These are phyloP conservation scores for Apteryx mantelli DNA, from an alignment of 2,113 vertebrate genomes.

Conservation along the genomic window DNA sequence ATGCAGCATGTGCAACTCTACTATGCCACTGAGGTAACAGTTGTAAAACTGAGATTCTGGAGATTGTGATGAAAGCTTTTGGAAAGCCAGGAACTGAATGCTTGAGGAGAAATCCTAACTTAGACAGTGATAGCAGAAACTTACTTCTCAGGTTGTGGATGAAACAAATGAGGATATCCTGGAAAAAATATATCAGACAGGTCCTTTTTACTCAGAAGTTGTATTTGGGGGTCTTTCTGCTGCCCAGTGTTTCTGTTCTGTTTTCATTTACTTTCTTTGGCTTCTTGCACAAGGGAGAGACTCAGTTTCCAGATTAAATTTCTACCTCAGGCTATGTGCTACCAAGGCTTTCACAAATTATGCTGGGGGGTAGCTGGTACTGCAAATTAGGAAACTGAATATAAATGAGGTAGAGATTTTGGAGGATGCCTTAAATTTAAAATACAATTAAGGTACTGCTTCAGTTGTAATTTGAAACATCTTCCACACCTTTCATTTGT, in stretches of 20 bases:
- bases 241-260: background rate
- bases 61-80: background rate
- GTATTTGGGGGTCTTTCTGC: background rate
- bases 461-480: background rate
- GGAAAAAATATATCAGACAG: background rate
- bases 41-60: background rate
- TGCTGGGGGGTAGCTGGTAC: background rate
- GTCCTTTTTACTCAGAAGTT: background rate
- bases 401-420: background rate
- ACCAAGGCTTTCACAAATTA: background rate
- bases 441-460: background rate
- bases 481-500: background rate
- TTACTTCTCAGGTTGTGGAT: background rate
- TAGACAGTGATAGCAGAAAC: background rate
- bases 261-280: background rate
- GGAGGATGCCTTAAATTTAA: background rate
- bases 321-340: background rate
- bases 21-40: background rate
- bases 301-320: background rate
- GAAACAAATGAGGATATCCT: background rate
- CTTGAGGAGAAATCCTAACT: background rate
- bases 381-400: accelerated
- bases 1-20: background rate
- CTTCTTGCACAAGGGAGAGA: background rate
- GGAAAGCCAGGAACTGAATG: background rate